Conservation (phyloP, 1,140 invertebrate genomes). For the Babylonia areolata region DNA sequence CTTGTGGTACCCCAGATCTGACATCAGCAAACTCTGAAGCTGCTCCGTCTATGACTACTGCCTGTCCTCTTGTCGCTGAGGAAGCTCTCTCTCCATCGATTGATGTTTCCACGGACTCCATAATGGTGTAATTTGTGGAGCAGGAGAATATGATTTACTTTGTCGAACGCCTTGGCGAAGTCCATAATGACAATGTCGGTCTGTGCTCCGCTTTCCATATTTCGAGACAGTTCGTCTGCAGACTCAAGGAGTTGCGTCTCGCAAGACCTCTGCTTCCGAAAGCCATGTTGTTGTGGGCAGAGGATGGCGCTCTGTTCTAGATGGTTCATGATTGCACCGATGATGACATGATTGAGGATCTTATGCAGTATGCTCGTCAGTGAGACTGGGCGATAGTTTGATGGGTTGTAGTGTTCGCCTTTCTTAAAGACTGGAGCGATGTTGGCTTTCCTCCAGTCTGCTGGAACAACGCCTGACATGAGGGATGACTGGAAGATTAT, state of each 20-base stretch:
- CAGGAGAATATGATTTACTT: constrained; percentile 35
- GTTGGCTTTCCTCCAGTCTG: too few species aligned
- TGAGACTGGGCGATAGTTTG: too few species aligned
- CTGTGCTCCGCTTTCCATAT: neutral
- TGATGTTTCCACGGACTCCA: neutral
- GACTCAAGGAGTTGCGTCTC: constrained; percentile 1
- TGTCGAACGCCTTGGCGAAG: constrained; percentile 45
- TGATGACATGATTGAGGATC: constrained; percentile 48
- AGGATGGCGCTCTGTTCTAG: constrained; percentile 39
- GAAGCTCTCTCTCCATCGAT: constrained; percentile 39
- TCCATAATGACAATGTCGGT: too few species aligned
- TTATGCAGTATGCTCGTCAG: too few species aligned
- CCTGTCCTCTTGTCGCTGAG: neutral
- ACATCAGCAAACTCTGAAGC: constrained; percentile 15
- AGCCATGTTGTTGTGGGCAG: constrained; percentile 35
- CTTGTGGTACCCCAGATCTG: constrained; percentile 9
- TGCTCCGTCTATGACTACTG: constrained; percentile 39
- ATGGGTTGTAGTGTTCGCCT: constrained; percentile 20
- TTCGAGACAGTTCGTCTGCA: neutral
- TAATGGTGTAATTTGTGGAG: neutral
- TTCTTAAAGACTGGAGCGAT: too few species aligned
- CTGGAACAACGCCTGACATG: too few species aligned
- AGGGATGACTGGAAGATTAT: too few species aligned
- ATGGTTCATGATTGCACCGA: constrained; percentile 38
- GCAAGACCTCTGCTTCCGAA: constrained; percentile 28